Evolutionary conservation across 2,797 vertebrate species (phyloP).

Genomic region (Lepidocolaptes lacrymiger): DNA sequence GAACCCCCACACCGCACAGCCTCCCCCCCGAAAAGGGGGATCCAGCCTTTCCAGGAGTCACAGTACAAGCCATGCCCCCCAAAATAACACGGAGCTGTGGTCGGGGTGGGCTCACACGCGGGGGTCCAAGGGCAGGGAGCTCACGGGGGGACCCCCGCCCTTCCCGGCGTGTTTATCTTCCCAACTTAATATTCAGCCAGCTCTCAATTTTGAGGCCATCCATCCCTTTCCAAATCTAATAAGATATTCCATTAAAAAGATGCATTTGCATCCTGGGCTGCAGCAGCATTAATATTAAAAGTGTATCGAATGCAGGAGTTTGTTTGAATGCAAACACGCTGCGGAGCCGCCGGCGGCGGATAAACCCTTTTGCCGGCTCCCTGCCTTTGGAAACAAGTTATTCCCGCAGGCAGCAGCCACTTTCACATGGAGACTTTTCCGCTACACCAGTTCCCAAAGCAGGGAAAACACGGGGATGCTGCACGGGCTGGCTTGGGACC

Average conservation of each 20-base stretch:
- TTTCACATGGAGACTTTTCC: not conserved
- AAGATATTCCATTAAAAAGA: constrained; percentile 53
- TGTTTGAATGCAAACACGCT: not conserved
- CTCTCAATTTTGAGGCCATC: not conserved
- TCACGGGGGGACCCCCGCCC: not conserved
- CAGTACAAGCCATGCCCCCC: fast-evolving
- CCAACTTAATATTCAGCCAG: not conserved
- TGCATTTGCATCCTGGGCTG: not conserved
- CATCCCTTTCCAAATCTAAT: constrained; percentile 40
- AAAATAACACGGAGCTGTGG: fast-evolving
- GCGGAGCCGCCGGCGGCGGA: not conserved
- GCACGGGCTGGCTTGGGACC: not conserved
- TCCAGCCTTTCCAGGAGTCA: fast-evolving
- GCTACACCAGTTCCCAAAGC: not conserved
- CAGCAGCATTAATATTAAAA: constrained; percentile 46
- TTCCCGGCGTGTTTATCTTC: not conserved
- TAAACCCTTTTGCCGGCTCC: not conserved
- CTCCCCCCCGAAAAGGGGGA: not conserved
- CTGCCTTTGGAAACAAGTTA: not conserved
- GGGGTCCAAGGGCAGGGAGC: not conserved
- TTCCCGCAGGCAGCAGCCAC: not conserved
- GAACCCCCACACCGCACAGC: not conserved
- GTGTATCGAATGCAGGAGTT: not conserved
- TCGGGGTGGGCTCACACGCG: fast-evolving
- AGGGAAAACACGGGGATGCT: fast-evolving